These are phyloP conservation scores for Ranitomeya imitator DNA, from an alignment of 2,113 vertebrate species.

Conservation along the genomic window DNA sequence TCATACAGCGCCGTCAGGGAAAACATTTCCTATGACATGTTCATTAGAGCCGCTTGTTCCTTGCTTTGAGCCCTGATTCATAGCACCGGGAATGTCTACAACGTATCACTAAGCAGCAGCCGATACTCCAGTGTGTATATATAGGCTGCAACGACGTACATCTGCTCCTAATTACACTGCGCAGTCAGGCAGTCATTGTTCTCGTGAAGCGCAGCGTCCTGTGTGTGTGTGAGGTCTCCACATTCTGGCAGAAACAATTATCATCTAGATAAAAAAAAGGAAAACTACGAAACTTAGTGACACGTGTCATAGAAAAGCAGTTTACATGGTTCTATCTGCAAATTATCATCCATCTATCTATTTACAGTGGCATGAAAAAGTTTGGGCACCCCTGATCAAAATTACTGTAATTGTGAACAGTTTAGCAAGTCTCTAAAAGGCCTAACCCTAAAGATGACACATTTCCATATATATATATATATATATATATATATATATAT, in stretches of 20 bases:
- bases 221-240: slow-evolving; percentile 42
- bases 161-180: slow-evolving; percentile 41
- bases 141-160: neutral
- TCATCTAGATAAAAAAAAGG: neutral
- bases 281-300: slow-evolving; percentile 10
- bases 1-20: neutral
- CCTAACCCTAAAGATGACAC: too few relatives aligned
- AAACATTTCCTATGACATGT: slow-evolving; percentile 9
- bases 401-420: too few relatives aligned
- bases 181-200: slow-evolving; percentile 43
- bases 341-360: neutral
- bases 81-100: slow-evolving; percentile 5
- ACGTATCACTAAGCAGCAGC: slow-evolving; percentile 15
- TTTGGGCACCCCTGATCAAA: too few relatives aligned
- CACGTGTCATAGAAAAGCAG: too few relatives aligned
- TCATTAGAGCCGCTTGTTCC: neutral
- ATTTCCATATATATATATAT: too few relatives aligned
- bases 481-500: too few relatives aligned
- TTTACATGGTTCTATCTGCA: neutral
- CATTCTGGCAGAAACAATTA: slow-evolving; percentile 16
- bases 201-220: slow-evolving; percentile 25
- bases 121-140: neutral
- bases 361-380: too few relatives aligned
- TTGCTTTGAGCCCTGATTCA: neutral
- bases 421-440: too few relatives aligned